Evolutionary conservation across 2,113 vertebrate genomes (phyloP), one percentile per base, ranked within the genome.

Genomic region (Lepus europaeus): DNA sequence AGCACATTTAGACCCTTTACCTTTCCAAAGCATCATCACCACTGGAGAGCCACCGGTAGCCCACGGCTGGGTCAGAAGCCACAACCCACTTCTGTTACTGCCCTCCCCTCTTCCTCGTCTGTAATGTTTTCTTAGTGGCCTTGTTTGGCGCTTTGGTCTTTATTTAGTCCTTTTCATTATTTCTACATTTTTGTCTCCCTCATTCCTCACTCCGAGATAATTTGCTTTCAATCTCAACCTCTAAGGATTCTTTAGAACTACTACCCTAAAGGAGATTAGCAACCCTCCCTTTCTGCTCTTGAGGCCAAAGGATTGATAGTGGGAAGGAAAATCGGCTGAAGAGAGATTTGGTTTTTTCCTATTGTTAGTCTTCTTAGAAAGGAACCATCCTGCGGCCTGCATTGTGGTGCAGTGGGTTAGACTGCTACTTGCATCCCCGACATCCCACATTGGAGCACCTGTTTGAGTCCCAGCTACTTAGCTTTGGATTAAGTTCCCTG

Each of bases 1-100:
- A 70, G 89, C 20, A 61, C 70, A 74, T 86, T 95, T 87, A 56
- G 80, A 73, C 70, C 93, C 83, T 77, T 92, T 61, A 87, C 81
- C 88, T 94, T 95, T 91, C 77, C 77, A 39, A 51, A 33, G 25
- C 61, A 20, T n/a, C 1, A 0, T 61, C 29, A 9, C 31, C 53
- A 12, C 12, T n/a, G 68, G 31, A 69, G 83, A 95, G 39, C 66
- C 82, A 74, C 90, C 69, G 56, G 3, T 29, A 81, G 76, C 53
- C 56, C 39, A 23, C 0, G 10, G 25, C 45, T 66, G 74, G 91
- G 79, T 93, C 89, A 81, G 92, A 95, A 91, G 93, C 64, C 89
- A 53, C 45, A 77, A 3, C 82, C 70, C 11, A 31, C 70, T 94
- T 92, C 61, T 56, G 84, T 45, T 31, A 2, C 39, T n/a, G 78